Evolutionary conservation across 2,113 vertebrate species (phyloP), one percentile per base, ranked within the genome.

Genomic region (Motacilla alba): DNA sequence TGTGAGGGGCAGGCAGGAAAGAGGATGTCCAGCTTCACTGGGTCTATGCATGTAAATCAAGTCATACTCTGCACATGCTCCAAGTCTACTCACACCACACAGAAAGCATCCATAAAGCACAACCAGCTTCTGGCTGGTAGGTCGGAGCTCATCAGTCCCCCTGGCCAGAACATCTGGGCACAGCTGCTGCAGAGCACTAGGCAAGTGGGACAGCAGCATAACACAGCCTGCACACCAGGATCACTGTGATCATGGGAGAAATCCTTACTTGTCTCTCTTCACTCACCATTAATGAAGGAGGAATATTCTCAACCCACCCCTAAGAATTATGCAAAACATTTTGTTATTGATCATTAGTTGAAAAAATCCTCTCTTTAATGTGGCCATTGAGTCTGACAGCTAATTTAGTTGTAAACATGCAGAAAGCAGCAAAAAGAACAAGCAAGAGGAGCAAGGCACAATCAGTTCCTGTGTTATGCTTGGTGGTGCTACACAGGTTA

Each of bases 401-500:
- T 88, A 13, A 67, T 83, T 80, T 70, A 47, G 20, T 43, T 28
- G 27, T 43, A 50, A n/a, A 80, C 33, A 70, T 12, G n/a, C 9
- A 60, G 46, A 77, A 90, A 70, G 41, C 33, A 11, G 55, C 31
- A 81, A 85, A 88, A 75, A 81, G 7, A 89, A 59, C 50, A 87
- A 92, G n/a, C 35, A 89, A 87, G 33, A 74, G 47, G 69, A 83
- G 20, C 10, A 53, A 90, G n/a, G 26, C 28, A 67, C 44, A 63
- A 53, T 62, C 60, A 68, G 2, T 37, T 67, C 30, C 44, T n/a
- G 4, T 19, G 52, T 44, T 83, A 50, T 81, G 67, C 47, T 85
- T 76, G 59, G 21, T 83, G 55, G 43, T 94, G 82, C 60, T 89
- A 78, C 58, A 70, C 85, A 75, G 92, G 92, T 96, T 95, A 94